Evolutionary conservation across 2,888 invertebrate genomes (phyloP), one percentile per base, ranked within the genome.

Genomic region (Lordiphosa andalusiaca): DNA sequence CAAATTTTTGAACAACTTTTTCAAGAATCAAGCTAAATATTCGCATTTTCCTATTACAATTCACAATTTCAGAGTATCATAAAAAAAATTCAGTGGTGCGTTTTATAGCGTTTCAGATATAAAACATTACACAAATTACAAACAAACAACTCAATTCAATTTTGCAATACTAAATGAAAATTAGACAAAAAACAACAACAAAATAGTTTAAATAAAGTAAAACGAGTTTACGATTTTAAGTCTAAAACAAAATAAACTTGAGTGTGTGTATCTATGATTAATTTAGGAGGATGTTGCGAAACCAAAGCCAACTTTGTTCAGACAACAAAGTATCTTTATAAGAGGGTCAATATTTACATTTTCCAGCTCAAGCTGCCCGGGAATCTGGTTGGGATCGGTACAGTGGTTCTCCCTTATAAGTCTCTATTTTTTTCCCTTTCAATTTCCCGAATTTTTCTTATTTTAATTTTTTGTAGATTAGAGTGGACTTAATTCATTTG

Each of bases 61-160:
- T 56, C 42, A 53, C 48, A 61, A 51, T 30, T 30, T 7, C 30
- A 10, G 10, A 30, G 10, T n/a, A 30, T 30, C 30, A 30, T 30
- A 10, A 30, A 10, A 78, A 78, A 55, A 82, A 82, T 75, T 78
- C 71, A 82, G 73, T 78, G 77, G 78, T 82, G 82, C 77, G 77
- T 77, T 78, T 77, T 77, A 73, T 82, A 81, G 72, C 75, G 66
- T 53, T 58, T 58, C 65, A 55, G 73, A 61, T 69, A 78, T 82
- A 65, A 69, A 73, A 81, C 77, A 72, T 71, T 71, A 73, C 67
- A 70, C 55, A 66, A 40, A 58, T 66, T 50, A 16, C 54, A 36
- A 39, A 49, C 2, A 25, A 41, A 21, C 9, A 42, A 23, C 7
- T 19, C 25, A 61, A 62, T 63, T 62, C 65, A 64, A 65, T 65